Conservation (phyloP, 1,140 invertebrate species). For the Megalopta genalis region DNA sequence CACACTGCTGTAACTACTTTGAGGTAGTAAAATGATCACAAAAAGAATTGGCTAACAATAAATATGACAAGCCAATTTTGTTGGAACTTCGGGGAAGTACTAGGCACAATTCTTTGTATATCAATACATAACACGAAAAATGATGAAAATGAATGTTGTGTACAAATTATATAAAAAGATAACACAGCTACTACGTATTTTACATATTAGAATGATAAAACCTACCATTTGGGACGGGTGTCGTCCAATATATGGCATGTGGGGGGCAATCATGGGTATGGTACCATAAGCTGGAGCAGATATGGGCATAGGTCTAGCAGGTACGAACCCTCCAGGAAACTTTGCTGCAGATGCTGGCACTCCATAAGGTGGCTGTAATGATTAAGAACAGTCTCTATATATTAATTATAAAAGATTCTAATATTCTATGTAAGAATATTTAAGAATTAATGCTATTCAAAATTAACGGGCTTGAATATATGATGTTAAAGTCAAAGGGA, state of each 20-base stretch:
- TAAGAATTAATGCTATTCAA: not conserved
- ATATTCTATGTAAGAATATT: no score
- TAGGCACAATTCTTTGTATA: no score
- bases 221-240: conserved; percentile 75
- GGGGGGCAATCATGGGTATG: conserved; percentile 71
- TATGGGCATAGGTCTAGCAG: conserved; percentile 66
- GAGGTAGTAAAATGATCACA: no score
- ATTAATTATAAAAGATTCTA: not conserved
- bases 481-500: not conserved
- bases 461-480: not conserved
- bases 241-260: conserved; percentile 69
- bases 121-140: no score
- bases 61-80: no score
- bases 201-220: not conserved
- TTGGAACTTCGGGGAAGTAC: no score
- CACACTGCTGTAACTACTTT: no score
- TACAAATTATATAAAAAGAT: no score
- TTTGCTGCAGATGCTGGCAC: conserved; percentile 69
- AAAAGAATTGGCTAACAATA: no score
- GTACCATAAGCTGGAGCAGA: conserved; percentile 70
- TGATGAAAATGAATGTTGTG: no score
- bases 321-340: conserved; percentile 71
- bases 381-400: no score
- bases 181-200: no score
- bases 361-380: conserved; percentile 71